Evolutionary conservation across 2,797 vertebrate species (phyloP).

Genomic region (Halcyon leucocephala): DNA sequence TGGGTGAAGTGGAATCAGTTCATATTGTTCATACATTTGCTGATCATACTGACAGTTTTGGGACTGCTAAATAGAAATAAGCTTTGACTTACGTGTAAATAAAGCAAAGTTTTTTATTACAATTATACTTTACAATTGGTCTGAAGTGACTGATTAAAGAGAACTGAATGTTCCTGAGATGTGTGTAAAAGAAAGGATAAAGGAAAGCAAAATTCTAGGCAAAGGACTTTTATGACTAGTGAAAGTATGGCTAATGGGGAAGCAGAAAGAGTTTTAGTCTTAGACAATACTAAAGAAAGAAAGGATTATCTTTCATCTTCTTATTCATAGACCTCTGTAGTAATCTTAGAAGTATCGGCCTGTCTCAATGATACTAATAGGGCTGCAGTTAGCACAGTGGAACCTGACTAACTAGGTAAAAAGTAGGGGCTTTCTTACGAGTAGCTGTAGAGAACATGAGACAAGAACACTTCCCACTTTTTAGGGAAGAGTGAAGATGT

Average conservation of each 20-base stretch:
- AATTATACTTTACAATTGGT: neutral
- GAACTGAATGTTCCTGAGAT: neutral
- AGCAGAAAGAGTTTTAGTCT: neutral
- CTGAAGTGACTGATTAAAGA: neutral
- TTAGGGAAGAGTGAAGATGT: neutral
- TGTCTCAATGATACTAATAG: neutral
- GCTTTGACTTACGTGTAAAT: neutral
- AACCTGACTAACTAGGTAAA: neutral
- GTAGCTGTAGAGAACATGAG: neutral
- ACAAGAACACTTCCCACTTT: neutral
- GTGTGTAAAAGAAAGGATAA: neutral
- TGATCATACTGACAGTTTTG: neutral
- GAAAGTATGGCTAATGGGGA: neutral
- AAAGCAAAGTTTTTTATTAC: neutral
- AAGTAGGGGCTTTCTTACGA: neutral
- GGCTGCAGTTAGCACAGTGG: neutral
- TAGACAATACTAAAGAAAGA: neutral
- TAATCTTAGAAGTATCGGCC: neutral
- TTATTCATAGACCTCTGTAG: neutral
- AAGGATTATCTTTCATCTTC: neutral
- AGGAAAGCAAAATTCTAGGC: neutral
- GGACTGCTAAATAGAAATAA: neutral
- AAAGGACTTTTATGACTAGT: neutral
- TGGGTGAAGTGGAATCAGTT: constrained; percentile 54
- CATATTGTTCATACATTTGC: constrained; percentile 20